Evolutionary conservation across 2,797 vertebrate genomes (phyloP), one percentile per base, ranked within the genome.

Genomic region (Avahi laniger): DNA sequence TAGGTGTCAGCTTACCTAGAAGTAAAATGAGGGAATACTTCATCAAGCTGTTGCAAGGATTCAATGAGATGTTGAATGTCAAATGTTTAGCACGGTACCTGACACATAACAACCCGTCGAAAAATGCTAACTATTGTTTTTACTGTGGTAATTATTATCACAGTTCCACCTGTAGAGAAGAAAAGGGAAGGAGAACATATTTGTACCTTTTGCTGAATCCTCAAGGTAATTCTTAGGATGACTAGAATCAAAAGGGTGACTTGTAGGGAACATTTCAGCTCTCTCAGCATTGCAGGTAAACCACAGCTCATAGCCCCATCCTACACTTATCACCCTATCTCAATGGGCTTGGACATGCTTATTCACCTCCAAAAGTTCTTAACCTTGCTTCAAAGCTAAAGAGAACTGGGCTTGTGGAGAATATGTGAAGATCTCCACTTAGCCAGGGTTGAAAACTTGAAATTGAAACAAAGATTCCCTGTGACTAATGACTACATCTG

Each of bases 381-480:
- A 43, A 78, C 17, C 18, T 88, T 35, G 61, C 26, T 97, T 81
- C 81, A 95, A 82, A 91, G 41, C 17, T 85, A 73, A 88, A 92
- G 43, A 81, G 43, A 91, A 89, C 15, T 57, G 9, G 22, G 73
- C 61, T 93, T 94, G 84, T 63, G 14, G 69, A 79, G 57, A 94
- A 70, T 4, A 0, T 81, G 67, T 73, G 52, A 95, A 91, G 69
- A 81, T 79, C 46, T 80, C 69, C 54, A 95, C 33, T 89, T 69
- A 89, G 73, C 28, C 33, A 90, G 43, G 69, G 65, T 5, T 79
- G 75, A 92, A 96, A 96, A 79, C 20, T 69, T 82, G 7, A 92
- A 93, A 67, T 9, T 46, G 54, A 57, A 57, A 57, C 79, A 90
- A 95, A 97, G 73, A 96, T 95, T 97, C 96, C 94, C 35, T 76